Evolutionary conservation across 2,113 vertebrate genomes (phyloP).

Genomic region (Ceyx margarethae): DNA sequence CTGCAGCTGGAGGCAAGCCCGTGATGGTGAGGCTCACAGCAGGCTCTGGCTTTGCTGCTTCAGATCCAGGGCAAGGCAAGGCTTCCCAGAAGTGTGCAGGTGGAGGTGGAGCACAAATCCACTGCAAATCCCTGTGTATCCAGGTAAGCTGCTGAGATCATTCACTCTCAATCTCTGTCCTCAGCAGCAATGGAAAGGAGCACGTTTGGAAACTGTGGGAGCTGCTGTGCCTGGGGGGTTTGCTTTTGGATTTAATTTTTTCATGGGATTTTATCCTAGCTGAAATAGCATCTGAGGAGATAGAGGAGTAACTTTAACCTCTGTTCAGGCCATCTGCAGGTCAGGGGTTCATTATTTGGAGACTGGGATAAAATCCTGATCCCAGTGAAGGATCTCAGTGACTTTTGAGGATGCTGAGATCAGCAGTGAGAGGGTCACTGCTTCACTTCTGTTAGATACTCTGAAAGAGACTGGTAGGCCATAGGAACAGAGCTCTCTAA

Average conservation of each 20-base stretch:
- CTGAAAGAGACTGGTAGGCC: not conserved
- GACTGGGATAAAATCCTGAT: not conserved
- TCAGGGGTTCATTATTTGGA: not conserved
- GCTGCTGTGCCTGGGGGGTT: not conserved
- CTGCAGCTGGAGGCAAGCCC: not conserved
- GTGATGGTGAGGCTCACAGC: accelerated
- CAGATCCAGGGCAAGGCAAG: not conserved
- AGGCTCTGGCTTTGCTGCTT: not conserved
- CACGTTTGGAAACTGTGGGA: not conserved
- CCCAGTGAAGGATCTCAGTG: not conserved
- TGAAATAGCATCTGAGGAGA: not conserved
- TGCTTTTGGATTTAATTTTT: not conserved
- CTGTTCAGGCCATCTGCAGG: not conserved
- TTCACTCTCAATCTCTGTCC: not conserved
- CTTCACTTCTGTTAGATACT: not conserved
- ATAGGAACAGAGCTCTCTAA: not conserved
- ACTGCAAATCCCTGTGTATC: not conserved
- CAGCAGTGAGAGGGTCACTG: not conserved
- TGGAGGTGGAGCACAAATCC: not conserved
- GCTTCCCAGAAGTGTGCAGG: not conserved
- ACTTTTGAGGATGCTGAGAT: not conserved
- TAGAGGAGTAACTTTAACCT: not conserved
- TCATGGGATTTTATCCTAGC: not conserved
- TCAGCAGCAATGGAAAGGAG: not conserved
- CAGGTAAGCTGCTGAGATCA: not conserved